Evolutionary conservation across 2,113 vertebrate genomes (phyloP).

Genomic region (Microtus richardsoni): DNA sequence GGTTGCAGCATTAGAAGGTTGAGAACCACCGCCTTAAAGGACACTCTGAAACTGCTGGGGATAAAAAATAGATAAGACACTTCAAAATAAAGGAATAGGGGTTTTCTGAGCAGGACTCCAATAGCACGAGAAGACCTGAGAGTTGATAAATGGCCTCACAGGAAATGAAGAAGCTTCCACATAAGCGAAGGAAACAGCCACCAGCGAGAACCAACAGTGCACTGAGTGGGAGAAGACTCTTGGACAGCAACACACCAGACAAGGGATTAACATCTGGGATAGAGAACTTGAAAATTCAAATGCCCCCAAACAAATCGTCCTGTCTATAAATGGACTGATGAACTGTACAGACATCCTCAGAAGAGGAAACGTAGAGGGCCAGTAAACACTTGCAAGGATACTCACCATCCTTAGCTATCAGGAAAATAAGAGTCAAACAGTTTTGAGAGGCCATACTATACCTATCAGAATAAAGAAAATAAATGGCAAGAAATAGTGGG

Average conservation of each 20-base stretch:
- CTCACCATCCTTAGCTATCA: not conserved
- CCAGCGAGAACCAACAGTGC: not conserved
- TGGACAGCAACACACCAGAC: not conserved
- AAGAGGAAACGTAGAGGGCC: not conserved
- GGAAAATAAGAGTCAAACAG: not conserved
- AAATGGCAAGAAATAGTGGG: not conserved
- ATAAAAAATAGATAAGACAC: not conserved
- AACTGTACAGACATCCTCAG: not conserved
- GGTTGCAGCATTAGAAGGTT: too few species aligned
- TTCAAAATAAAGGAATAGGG: not conserved
- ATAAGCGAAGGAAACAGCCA: not conserved
- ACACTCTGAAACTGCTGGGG: not conserved
- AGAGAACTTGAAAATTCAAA: not conserved
- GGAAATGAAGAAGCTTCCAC: not conserved
- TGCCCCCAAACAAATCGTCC: not conserved
- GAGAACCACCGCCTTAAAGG: too few species aligned
- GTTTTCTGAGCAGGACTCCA: not conserved
- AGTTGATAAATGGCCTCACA: not conserved
- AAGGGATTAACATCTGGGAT: not conserved
- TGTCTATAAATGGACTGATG: not conserved
- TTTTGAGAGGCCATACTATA: not conserved
- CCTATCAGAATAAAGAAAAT: not conserved
- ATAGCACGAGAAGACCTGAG: too few species aligned
- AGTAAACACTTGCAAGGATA: not conserved
- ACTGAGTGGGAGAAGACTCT: accelerated